Percentiles rank a stretch among this genome's conserved stretches.
Conservation (phyloP, 1,140 invertebrate genomes). For the Daktulosphaira vitifoliae region DNA sequence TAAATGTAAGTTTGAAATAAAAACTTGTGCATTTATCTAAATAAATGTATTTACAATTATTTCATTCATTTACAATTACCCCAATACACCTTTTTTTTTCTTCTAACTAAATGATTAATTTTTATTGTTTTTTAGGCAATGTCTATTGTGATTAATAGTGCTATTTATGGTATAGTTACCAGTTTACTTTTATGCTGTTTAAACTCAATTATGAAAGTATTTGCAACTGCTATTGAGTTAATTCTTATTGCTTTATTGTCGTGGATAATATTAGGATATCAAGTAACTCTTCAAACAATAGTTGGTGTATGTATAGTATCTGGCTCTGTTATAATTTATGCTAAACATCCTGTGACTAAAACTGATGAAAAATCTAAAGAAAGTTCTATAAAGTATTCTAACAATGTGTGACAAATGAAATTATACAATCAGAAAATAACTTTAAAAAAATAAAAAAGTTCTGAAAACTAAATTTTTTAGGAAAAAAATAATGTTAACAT, state of each 20-base stretch:
- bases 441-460: too few species aligned
- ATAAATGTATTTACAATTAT: too few species aligned
- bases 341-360: conserved; percentile 46
- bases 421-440: too few species aligned
- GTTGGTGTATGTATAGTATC: conserved; percentile 75
- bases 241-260: conserved; percentile 84
- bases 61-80: not conserved
- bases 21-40: too few species aligned
- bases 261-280: conserved; percentile 79
- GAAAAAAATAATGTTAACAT: too few species aligned
- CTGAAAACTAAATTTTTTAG: too few species aligned
- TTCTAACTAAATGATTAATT: too few species aligned
- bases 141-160: conserved; percentile 80
- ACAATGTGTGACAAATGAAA: too few species aligned
- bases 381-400: too few species aligned
- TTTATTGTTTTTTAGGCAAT: conserved; percentile 52
- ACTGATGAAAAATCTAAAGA: not conserved
- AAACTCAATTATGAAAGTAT: conserved; percentile 94
- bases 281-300: conserved; percentile 73
- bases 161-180: conserved; percentile 83
- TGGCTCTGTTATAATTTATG: conserved; percentile 75
- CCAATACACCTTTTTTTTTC: not conserved
- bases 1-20: too few species aligned
- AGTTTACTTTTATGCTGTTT: conserved; percentile 87
- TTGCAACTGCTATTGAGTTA: conserved; percentile 87